phyloP scores from a whole-genome alignment of 1,140 invertebrate species.

The Anadara kagoshimensis region DNA sequence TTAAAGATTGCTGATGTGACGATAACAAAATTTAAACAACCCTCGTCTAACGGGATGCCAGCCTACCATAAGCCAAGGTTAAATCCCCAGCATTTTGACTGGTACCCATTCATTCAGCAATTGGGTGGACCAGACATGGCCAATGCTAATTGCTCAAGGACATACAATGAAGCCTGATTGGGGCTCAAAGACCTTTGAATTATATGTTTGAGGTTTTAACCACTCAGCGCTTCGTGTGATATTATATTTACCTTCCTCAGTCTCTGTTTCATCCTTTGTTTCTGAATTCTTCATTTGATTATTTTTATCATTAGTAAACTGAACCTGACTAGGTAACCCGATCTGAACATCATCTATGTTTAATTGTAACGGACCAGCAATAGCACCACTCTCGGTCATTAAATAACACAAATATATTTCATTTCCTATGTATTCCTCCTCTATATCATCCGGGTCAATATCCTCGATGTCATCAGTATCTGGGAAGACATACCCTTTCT shows the following conservation, averaged over 20 bases:
- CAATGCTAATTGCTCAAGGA: no score
- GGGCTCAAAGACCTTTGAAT: no score
- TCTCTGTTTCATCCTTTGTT: conserved; percentile 3
- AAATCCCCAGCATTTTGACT: no score
- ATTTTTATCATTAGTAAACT: conserved; percentile 4
- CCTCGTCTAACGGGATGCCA: no score
- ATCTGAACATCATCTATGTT: conserved; percentile 64
- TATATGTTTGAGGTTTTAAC: no score
- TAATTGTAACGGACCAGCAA: conserved; percentile 62
- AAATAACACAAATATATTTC: conserved; percentile 64
- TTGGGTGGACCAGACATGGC: no score
- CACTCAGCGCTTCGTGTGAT: no score
- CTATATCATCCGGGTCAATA: conserved; percentile 47
- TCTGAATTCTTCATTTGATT: conserved; percentile 27
- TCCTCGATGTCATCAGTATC: conserved; percentile 34
- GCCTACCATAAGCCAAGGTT: no score
- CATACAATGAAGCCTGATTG: no score
- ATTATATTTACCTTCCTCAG: conserved; percentile 3
- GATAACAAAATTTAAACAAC: no score
- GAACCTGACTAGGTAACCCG: conserved; percentile 52
- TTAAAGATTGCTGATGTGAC: no score
- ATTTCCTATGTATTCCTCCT: conserved; percentile 46
- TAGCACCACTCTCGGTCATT: conserved; percentile 56
- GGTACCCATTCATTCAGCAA: no score
- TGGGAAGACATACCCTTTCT: conserved; percentile 32